Base-by-base conservation (phyloP, 35 echinoderm and acorn worm species). In the Diadema setosum region DNA sequence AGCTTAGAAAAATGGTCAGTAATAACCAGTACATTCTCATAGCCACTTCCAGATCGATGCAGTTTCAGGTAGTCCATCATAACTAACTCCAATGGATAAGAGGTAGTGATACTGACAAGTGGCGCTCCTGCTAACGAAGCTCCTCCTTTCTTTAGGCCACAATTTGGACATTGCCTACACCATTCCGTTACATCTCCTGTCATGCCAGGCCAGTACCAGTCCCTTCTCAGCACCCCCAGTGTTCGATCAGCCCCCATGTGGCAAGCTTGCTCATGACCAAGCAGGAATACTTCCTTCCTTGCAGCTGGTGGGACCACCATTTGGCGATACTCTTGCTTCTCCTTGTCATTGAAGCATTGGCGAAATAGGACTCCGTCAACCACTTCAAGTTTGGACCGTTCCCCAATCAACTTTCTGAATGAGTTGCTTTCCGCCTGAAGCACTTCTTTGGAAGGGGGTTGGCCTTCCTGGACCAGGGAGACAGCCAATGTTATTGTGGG, bases 151-250 rank as follows among this genome's bases (percentile, higher is more conserved):
- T 7, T 81, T 5, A 27, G 46, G 39, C 42, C 93, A 94, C 0
- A 83, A 44, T 81, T 86, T 42, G 39, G 88, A 95, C 25, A 21
- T 20, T 5, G 43, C 1, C n/a, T n/a, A 42, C 70, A 86, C 26
- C 75, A 58, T 0, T 70, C 48, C 25, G 70, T 42, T 16, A 95
- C 58, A 30, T 81, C 42, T 2, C 57, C 26, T 15, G n/a, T 44
- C 93, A 95, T 91, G 15, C 57, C 25, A n/a, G 83, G 83, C 93
- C 93, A 95, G 43, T 65, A 95, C 32, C 26, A 91, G 6, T 88
- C 45, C 2, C 82, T 33, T 15, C 82, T 70, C 3, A 91, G 16
- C 4, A 87, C 16, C 2, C 84, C 82, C 5, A 81, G 43, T 27
- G 91, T 90, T 23, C 88, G 33, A 11, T 84, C 83, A 27, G 39